Percentiles rank a stretch among this genome's conserved stretches.
Evolutionary conservation across 2,113 vertebrate genomes (phyloP).

Genomic region (Atrichornis clamosus): DNA sequence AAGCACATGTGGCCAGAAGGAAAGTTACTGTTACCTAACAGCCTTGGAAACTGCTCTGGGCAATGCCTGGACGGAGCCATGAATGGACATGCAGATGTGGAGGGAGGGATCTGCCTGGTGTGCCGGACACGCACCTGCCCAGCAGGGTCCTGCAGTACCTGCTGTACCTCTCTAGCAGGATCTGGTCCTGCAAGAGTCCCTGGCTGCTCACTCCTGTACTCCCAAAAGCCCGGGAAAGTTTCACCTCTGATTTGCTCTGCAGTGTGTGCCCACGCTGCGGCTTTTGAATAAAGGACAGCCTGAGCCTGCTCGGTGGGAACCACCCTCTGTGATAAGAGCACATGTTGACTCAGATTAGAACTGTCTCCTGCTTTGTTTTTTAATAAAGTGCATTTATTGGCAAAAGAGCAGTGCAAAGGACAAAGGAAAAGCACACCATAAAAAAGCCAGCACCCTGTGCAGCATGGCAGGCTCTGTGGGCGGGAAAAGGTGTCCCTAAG

Average conservation of each 20-base stretch:
- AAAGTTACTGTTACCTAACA: background rate
- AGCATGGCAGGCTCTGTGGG: background rate
- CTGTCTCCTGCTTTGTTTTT: background rate
- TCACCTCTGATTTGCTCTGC: background rate
- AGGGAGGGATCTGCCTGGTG: background rate
- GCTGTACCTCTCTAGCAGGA: background rate
- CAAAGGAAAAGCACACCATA: background rate
- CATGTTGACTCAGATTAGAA: background rate
- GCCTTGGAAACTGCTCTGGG: background rate
- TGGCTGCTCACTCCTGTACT: background rate
- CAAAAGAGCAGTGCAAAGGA: background rate
- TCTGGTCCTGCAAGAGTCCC: background rate
- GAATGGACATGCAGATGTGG: background rate
- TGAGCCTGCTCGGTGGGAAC: background rate
- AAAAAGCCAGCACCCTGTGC: background rate
- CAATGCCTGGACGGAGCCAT: background rate
- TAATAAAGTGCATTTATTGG: background rate
- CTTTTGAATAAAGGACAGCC: background rate
- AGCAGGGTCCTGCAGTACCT: background rate
- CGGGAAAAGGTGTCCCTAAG: background rate
- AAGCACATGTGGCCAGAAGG: background rate
- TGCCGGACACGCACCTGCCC: background rate
- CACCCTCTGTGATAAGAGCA: background rate
- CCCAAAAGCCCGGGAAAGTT: background rate
- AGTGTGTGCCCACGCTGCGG: accelerated